Percentiles rank a stretch among this genome's conserved stretches.
phyloP scores from a whole-genome alignment of 2,797 vertebrate species.

The Harpagifer antarcticus region DNA sequence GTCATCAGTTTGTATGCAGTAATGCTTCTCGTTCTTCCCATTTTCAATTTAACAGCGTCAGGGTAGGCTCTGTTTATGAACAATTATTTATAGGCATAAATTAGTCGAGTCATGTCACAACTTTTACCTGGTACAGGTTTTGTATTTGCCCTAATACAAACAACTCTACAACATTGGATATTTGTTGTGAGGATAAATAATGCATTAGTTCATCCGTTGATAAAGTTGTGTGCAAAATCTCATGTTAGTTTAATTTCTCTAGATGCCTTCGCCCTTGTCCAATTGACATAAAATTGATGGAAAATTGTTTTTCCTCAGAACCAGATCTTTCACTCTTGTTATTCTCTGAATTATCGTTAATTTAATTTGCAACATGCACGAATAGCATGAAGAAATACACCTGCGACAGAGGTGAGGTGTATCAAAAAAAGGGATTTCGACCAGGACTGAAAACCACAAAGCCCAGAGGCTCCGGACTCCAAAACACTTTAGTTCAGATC shows the following conservation, averaged over 20 bases:
- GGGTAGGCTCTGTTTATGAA: neutral
- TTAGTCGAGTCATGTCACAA: neutral
- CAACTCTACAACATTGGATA: neutral
- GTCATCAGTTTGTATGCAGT: neutral
- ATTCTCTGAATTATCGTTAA: constrained; percentile 9
- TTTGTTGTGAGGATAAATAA: constrained; percentile 17
- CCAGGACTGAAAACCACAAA: constrained; percentile 48
- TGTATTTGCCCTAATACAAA: constrained; percentile 1
- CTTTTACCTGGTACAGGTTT: neutral
- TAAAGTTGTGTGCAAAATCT: constrained; percentile 24
- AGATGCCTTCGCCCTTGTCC: constrained; percentile 29
- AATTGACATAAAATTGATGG: constrained; percentile 37
- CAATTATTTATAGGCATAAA: neutral
- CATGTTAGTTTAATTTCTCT: constrained; percentile 35
- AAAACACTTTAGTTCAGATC: constrained; percentile 68
- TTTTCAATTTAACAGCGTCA: neutral
- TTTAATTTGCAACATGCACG: constrained; percentile 39
- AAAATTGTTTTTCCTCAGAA: constrained; percentile 15
- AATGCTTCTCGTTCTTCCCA: neutral
- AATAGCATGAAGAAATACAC: constrained; percentile 35
- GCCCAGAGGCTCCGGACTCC: constrained; percentile 50
- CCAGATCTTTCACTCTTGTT: neutral
- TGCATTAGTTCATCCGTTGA: constrained; percentile 19
- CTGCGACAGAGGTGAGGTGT: neutral
- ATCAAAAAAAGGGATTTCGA: constrained; percentile 9